Evolutionary conservation across 2,113 vertebrate species (phyloP).

Genomic region (Myiozetetes cayanensis): DNA sequence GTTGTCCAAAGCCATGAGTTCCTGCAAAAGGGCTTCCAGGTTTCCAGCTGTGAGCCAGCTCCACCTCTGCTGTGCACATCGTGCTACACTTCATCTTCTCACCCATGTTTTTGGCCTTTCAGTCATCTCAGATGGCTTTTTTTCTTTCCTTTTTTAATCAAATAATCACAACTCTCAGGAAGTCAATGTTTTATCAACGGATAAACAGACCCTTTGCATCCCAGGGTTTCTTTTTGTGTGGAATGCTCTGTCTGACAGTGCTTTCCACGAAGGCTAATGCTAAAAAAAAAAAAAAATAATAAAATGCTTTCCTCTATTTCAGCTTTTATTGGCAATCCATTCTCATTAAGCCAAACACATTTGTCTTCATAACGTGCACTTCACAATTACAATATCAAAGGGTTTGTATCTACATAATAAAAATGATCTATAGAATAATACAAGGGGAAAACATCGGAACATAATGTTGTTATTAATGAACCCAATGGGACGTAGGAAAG

Average conservation of each 20-base stretch:
- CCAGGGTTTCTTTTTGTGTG: constrained; percentile 5
- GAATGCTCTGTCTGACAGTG: not conserved
- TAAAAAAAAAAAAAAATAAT: constrained; percentile 33
- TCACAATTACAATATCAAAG: constrained; percentile 79
- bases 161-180: constrained; percentile 38
- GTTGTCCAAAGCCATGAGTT: not conserved
- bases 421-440: constrained; percentile 70
- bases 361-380: constrained; percentile 77
- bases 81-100: not conserved
- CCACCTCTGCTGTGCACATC: not conserved
- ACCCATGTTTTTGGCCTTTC: not conserved
- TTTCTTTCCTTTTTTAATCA: constrained; percentile 12
- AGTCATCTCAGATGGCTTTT: not conserved
- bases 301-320: constrained; percentile 52
- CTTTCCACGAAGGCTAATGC: not conserved
- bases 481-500: constrained; percentile 24
- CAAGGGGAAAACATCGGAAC: constrained; percentile 59
- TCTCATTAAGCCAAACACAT: constrained; percentile 74
- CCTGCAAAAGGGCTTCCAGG: not conserved
- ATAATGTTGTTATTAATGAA: constrained; percentile 66
- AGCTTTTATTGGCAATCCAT: constrained; percentile 76
- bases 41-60: not conserved
- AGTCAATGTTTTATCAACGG: constrained; percentile 58
- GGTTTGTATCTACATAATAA: constrained; percentile 75
- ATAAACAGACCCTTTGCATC: constrained; percentile 44